Base-by-base conservation (phyloP, 2,113 vertebrate species). In the Oriolus oriolus region DNA sequence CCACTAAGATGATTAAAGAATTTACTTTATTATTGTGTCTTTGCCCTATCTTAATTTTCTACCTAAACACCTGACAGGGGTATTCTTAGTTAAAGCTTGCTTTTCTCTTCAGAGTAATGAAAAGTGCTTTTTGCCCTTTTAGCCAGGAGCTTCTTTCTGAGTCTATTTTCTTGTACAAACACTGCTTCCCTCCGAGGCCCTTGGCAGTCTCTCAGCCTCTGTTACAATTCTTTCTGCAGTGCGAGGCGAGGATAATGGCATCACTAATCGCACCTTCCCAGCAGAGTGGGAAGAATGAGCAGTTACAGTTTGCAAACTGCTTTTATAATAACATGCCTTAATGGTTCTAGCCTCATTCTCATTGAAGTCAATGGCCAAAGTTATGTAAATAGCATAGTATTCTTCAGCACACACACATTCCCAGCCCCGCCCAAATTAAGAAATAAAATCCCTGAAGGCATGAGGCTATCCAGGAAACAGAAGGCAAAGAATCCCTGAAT, bases 161-260 rank as follows among this genome's bases (percentile, higher is more conserved):
- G 52, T 81, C 79, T 92, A 16, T 92, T 93, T 96, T 53, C 96
- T 86, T 93, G 88, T 86, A 47, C 82, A 93, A 93, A 95, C 3
- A 16, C 16, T 44, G 59, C 52, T 86, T 78, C 56, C 52, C 84
- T 89, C 53, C 0, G 27, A 89, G 83, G 89, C 80, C 56, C 80
- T 78, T 14, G 3, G 80, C 83, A 93, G 64, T 56, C 39, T 28
- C 76, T 90, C 76, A 81, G 87, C 65, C 31, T 50, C 57, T 7
- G 57, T 78, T 81, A 54, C 54, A 47, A 39, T 93, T 78, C 68
- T 89, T 87, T 89, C 60, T 78, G 56, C 77, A 68, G 47, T 3
- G 2, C 49, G 30, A 78, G 84, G 61, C 2, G 5, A 87, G 35
- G 54, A 87, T 89, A 96, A 95, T 82, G 63, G 52, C 74, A 68